A percentile compares a stretch with the other conserved stretches of the same genome.
These are phyloP conservation scores for Sarcoramphus papa DNA, from an alignment of 2,797 vertebrate genomes.

Conservation along the genomic window DNA sequence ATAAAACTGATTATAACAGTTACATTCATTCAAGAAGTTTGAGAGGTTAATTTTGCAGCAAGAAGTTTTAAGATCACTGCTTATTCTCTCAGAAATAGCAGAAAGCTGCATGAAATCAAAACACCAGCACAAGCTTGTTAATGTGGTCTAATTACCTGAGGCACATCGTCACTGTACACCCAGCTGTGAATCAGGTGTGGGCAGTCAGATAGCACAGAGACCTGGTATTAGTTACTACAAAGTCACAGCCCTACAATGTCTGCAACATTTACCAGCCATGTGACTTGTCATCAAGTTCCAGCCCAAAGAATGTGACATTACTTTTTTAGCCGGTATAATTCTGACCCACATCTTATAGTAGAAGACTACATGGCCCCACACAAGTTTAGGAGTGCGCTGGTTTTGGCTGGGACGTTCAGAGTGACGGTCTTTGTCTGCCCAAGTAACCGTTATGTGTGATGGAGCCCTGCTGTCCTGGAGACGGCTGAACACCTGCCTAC, in stretches of 20 bases:
- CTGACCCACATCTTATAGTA: background rate
- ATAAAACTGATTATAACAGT: background rate
- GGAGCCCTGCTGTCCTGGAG: too few species aligned
- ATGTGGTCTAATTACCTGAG: background rate
- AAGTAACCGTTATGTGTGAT: too few species aligned
- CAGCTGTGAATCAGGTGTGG: background rate
- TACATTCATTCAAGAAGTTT: background rate
- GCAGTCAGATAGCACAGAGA: background rate
- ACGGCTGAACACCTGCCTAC: too few species aligned
- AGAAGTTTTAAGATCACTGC: background rate
- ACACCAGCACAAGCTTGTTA: background rate
- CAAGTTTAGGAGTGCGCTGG: background rate
- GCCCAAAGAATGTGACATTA: accelerated
- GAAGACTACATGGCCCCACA: background rate
- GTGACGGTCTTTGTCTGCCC: too few species aligned
- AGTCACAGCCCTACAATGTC: background rate
- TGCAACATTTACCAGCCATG: background rate
- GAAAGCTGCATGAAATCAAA: background rate
- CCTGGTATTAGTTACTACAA: background rate
- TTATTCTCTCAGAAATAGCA: background rate
- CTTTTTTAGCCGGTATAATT: background rate
- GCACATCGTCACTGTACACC: background rate
- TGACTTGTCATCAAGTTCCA: background rate
- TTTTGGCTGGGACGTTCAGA: too few species aligned
- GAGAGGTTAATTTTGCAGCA: background rate